Evolutionary conservation across 2,113 vertebrate genomes (phyloP), one percentile per base, ranked within the genome.

Genomic region (Macrotis lagotis): DNA sequence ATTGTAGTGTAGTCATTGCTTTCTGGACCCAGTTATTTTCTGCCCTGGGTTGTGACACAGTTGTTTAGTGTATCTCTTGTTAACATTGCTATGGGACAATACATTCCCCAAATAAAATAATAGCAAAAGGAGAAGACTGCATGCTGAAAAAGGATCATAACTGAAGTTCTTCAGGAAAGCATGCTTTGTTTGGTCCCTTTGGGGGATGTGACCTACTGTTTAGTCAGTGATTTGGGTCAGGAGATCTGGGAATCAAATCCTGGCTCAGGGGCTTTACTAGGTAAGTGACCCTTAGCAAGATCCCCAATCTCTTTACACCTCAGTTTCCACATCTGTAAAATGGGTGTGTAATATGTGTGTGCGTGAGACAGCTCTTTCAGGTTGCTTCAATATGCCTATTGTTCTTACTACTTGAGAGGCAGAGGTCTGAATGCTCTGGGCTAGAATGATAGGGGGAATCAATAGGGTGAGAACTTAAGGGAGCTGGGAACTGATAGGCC

Each of bases 31-130:
- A 83, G 66, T 83, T 37, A 74, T n/a, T 83, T 44, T 83, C 66
- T 44, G 88, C 48, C 53, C 55, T 1, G 16, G 31, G 31, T 14
- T 16, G 31, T 12, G 31, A 66, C 31, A 16, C 6, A 50, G 24
- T 51, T 89, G 88, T 52, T 53, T 89, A 24, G 88, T 95, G 47
- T 93, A 92, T 97, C 26, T 50, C 44, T 19, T 83, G 9, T 96
- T 97, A 90, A 95, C 95, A 91, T 92, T 90, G 94, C 89, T 66
- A 94, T 66, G 28, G 89, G 50, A 89, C 25, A 91, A 53, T n/a
- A 1, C 74, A 92, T 53, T 91, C 93, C 55, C 96, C 94, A 93
- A 97, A 92, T 49, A 24, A 93, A 74, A 92, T 90, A 95, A 89
- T 91, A 96, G 49, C 91, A 95, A 96, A 95, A 89, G 90, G 93